Percentiles rank a stretch among this genome's conserved stretches.
These are phyloP conservation scores for Halocaridina rubra DNA, from an alignment of 2,888 invertebrate species.

Conservation along the genomic window DNA sequence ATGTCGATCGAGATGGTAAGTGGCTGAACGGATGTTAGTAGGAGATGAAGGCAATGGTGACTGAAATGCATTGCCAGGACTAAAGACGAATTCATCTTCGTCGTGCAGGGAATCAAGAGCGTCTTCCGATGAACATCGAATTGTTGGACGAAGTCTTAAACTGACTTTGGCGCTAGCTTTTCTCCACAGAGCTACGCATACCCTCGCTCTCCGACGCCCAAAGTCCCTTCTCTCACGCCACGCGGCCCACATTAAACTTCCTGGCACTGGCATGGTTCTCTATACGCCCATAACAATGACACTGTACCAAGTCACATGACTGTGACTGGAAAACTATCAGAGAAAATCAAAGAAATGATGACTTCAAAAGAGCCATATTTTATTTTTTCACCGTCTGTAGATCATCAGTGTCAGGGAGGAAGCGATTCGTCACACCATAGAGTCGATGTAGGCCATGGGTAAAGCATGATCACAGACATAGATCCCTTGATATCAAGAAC, in stretches of 20 bases:
- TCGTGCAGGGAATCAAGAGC: conserved; percentile 26
- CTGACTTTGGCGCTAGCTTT: conserved; percentile 35
- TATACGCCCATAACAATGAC: too few species aligned
- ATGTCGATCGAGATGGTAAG: conserved; percentile 40
- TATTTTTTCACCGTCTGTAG: background rate
- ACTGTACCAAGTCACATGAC: too few species aligned
- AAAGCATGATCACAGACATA: too few species aligned
- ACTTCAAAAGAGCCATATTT: background rate
- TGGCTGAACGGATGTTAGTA: background rate
- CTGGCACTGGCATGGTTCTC: conserved; percentile 7
- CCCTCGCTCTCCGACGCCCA: conserved; percentile 38
- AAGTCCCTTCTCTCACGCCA: conserved; percentile 23
- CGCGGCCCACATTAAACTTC: conserved; percentile 13
- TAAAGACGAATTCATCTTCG: conserved; percentile 50
- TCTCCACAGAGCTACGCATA: conserved; percentile 33
- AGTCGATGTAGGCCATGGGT: too few species aligned
- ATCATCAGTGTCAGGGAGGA: too few species aligned
- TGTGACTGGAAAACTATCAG: too few species aligned
- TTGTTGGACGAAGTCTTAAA: conserved; percentile 7
- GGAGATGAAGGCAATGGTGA: background rate
- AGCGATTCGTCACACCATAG: too few species aligned
- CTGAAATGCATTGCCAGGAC: background rate
- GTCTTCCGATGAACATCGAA: conserved; percentile 24
- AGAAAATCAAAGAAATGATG: too few species aligned
- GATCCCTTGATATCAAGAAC: too few species aligned